phyloP scores from a whole-genome alignment of 1,140 invertebrate genomes.

The Micrasema minimum region DNA sequence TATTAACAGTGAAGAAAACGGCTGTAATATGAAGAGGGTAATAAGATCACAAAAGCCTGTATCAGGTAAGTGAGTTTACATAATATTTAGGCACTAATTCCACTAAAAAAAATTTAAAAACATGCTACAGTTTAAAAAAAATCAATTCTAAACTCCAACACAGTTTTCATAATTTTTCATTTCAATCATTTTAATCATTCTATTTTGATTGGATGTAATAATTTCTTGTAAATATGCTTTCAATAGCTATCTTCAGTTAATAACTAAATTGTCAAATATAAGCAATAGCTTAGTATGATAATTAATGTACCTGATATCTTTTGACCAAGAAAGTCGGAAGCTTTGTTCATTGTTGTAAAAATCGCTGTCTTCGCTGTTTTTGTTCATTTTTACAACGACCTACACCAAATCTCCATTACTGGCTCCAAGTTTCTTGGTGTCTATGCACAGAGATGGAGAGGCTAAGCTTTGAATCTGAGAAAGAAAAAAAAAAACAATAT shows the following conservation, averaged over 20 bases:
- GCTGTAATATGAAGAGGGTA: too few relatives aligned
- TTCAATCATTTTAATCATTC: background rate
- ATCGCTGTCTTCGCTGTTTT: slow-evolving; percentile 63
- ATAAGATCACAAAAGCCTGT: too few relatives aligned
- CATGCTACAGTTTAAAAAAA: too few relatives aligned
- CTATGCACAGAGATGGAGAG: slow-evolving; percentile 78
- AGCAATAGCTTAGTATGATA: too few relatives aligned
- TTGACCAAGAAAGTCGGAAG: slow-evolving; percentile 88
- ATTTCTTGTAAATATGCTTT: background rate
- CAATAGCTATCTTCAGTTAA: too few relatives aligned
- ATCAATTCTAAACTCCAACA: too few relatives aligned
- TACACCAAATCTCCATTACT: slow-evolving; percentile 76
- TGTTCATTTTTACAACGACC: slow-evolving; percentile 60
- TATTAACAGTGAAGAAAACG: too few relatives aligned
- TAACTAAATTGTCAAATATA: too few relatives aligned
- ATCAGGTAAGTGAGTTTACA: too few relatives aligned
- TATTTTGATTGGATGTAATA: background rate
- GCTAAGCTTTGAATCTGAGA: slow-evolving; percentile 76
- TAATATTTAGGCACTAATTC: too few relatives aligned
- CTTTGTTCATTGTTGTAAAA: slow-evolving; percentile 68
- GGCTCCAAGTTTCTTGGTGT: slow-evolving; percentile 74
- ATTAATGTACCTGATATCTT: slow-evolving; percentile 83
- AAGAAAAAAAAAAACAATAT: slow-evolving; percentile 11
- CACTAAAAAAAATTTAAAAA: too few relatives aligned
- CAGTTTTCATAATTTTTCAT: background rate